Evolutionary conservation across 2,888 invertebrate species (phyloP).

Genomic region (Melanotus villosus): DNA sequence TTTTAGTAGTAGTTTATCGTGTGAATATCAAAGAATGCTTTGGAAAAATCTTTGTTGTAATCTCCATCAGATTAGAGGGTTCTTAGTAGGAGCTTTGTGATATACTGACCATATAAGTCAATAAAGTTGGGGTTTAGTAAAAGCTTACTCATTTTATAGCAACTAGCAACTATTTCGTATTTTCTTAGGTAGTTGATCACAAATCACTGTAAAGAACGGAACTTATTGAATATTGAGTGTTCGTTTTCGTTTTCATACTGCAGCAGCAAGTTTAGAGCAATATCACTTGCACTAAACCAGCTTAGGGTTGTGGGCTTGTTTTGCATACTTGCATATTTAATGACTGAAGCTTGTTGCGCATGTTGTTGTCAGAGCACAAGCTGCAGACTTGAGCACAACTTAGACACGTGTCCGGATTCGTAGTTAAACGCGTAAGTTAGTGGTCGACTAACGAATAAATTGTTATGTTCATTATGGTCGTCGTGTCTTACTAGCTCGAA

Average conservation of each 20-base stretch:
- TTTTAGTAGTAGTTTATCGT: no score
- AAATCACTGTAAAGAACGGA: no score
- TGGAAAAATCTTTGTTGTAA: no score
- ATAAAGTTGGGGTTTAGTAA: no score
- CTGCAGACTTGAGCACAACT: slow-evolving; percentile 45
- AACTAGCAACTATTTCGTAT: no score
- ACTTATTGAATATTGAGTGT: neutral
- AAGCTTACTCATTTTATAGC: no score
- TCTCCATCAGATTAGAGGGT: no score
- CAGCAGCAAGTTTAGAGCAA: slow-evolving; percentile 15
- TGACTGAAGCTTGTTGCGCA: slow-evolving; percentile 56
- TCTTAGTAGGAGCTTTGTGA: no score
- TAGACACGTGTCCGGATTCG: slow-evolving; percentile 50
- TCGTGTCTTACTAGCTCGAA: slow-evolving; percentile 58
- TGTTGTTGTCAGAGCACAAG: slow-evolving; percentile 49
- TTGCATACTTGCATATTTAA: slow-evolving; percentile 61
- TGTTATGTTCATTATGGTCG: slow-evolving; percentile 61
- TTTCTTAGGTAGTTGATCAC: no score
- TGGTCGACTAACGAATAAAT: slow-evolving; percentile 58
- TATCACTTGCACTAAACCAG: slow-evolving; percentile 36
- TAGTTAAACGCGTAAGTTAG: slow-evolving; percentile 58
- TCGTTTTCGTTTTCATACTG: neutral
- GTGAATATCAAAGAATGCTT: no score
- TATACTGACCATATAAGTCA: no score
- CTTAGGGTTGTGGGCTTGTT: slow-evolving; percentile 49